Percentiles rank a stretch among this genome's conserved stretches.
These are phyloP conservation scores for Clarias laeviceps DNA, from an alignment of 2,797 vertebrate species.

Conservation along the genomic window DNA sequence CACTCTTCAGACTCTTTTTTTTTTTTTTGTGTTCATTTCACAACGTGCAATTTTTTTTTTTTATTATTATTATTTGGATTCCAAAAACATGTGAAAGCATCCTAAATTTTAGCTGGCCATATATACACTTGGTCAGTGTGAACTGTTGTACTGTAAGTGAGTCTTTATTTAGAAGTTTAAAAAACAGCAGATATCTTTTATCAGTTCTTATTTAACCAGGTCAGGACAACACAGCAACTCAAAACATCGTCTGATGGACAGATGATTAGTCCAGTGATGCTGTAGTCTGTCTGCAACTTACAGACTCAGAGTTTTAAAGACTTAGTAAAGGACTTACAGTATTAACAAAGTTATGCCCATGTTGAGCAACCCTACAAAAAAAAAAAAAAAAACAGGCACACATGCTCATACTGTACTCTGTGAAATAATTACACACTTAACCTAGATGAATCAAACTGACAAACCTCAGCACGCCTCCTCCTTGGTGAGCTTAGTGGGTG, in stretches of 20 bases:
- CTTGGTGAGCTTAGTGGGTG: slow-evolving; percentile 17
- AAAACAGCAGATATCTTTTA: background rate
- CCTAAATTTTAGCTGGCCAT: background rate
- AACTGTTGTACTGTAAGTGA: background rate
- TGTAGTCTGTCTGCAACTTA: background rate
- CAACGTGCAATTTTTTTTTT: background rate
- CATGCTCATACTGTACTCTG: background rate
- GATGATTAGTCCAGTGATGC: background rate
- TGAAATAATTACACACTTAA: slow-evolving; percentile 24
- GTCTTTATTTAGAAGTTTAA: background rate
- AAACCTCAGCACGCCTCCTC: slow-evolving; percentile 17
- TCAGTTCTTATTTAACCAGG: slow-evolving; percentile 3
- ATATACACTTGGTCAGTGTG: background rate
- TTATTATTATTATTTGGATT: background rate
- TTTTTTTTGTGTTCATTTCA: background rate
- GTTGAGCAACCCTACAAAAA: background rate
- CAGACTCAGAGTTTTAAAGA: background rate
- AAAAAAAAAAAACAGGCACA: background rate
- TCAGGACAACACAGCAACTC: background rate
- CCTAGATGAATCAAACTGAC: slow-evolving; percentile 36
- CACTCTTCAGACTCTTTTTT: background rate
- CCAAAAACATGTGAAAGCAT: background rate
- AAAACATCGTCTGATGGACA: background rate
- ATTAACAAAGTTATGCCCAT: background rate
- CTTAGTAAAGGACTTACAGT: background rate